Percentiles rank a stretch among this genome's conserved stretches.
phyloP scores from a whole-genome alignment of 1,140 invertebrate genomes.

The Drosophila parvula region DNA sequence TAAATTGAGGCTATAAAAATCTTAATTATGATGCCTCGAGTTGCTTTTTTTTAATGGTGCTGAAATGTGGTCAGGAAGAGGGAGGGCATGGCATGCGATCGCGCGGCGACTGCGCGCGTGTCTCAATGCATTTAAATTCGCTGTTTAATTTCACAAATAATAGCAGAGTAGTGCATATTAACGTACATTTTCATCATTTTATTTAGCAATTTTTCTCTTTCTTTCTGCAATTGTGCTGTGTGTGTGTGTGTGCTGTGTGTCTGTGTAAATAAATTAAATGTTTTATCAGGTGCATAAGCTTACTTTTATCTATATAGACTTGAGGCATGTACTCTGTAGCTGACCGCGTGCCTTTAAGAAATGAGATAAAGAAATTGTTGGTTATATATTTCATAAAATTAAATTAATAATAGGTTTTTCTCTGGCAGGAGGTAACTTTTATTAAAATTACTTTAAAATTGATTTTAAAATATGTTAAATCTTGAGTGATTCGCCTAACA shows the following conservation, averaged over 20 bases:
- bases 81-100: constrained; percentile 30
- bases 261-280: constrained; percentile 36
- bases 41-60: not conserved
- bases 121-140: constrained; percentile 69
- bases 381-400: not conserved
- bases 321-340: not conserved
- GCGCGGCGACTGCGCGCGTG: constrained; percentile 46
- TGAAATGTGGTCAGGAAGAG: not conserved
- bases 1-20: constrained; percentile 19
- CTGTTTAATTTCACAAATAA: constrained; percentile 63
- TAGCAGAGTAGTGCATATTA: constrained; percentile 46
- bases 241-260: constrained; percentile 1
- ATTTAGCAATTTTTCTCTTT: constrained; percentile 34
- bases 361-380: not conserved
- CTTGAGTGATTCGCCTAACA: too few relatives aligned
- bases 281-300: constrained; percentile 50
- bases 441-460: too few relatives aligned
- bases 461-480: not conserved
- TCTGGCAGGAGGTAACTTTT: too few relatives aligned
- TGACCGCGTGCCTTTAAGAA: constrained; percentile 26
- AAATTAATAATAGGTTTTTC: not conserved
- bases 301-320: constrained; percentile 27
- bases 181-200: constrained; percentile 49
- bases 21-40: constrained; percentile 30
- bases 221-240: constrained; percentile 10